A percentile compares a stretch with the other conserved stretches of the same genome.
phyloP scores from a whole-genome alignment of 2,113 vertebrate genomes.

The Perccottus glenii region DNA sequence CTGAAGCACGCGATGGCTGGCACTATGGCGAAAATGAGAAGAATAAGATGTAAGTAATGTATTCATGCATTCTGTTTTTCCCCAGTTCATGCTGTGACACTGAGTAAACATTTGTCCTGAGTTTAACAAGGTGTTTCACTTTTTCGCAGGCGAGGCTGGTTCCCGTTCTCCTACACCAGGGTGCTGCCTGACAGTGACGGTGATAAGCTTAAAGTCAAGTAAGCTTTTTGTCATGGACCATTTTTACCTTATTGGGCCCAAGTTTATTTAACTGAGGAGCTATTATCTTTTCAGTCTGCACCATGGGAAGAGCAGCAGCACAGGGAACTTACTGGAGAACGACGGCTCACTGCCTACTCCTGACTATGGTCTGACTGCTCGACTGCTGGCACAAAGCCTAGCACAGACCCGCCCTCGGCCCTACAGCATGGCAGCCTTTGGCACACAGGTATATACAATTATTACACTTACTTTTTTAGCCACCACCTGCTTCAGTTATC shows the following conservation, averaged over 20 bases:
- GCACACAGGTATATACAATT: slow-evolving; percentile 85
- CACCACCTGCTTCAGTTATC: slow-evolving; percentile 23
- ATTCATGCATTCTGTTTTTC: slow-evolving; percentile 8
- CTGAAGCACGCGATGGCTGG: slow-evolving; percentile 96
- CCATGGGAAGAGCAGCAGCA: slow-evolving; percentile 98
- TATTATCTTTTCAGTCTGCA: slow-evolving; percentile 82
- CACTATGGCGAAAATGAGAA: slow-evolving; percentile 99
- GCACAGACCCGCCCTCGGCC: slow-evolving; percentile 92
- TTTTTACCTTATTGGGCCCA: neutral
- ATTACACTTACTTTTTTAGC: slow-evolving; percentile 24
- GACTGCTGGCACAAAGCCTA: slow-evolving; percentile 84
- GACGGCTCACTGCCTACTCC: slow-evolving; percentile 91
- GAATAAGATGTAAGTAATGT: slow-evolving; percentile 88
- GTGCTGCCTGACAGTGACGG: slow-evolving; percentile 87
- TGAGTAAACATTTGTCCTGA: slow-evolving; percentile 2
- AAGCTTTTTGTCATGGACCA: slow-evolving; percentile 51
- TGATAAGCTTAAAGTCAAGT: slow-evolving; percentile 91
- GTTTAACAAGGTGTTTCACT: slow-evolving; percentile 7
- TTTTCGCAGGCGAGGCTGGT: slow-evolving; percentile 92
- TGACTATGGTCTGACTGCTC: slow-evolving; percentile 91
- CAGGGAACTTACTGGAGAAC: slow-evolving; percentile 93
- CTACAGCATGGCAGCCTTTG: slow-evolving; percentile 96
- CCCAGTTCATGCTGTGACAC: neutral
- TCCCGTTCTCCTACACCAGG: slow-evolving; percentile 97
- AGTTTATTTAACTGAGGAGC: slow-evolving; percentile 16